These are phyloP conservation scores for Panagrolaimus sp. DNA, from an alignment of 1,140 invertebrate species.

Conservation along the genomic window DNA sequence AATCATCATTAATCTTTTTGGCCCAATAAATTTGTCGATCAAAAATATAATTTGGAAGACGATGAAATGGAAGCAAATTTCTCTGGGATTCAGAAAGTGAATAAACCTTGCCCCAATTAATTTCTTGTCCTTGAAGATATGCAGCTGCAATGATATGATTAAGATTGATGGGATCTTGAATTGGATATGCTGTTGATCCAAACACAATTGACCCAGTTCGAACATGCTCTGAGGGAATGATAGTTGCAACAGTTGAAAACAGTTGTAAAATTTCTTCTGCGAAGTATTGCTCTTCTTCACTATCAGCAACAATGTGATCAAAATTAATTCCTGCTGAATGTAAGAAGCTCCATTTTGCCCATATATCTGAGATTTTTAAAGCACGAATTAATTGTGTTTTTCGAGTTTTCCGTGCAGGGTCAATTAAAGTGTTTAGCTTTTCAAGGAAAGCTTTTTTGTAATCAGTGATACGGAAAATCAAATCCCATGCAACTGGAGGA, in stretches of 20 bases:
- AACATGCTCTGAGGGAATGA: too few relatives aligned
- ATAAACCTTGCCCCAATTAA: slow-evolving; percentile 18
- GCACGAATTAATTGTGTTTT: too few relatives aligned
- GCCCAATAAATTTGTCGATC: slow-evolving; percentile 20
- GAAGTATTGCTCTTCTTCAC: not conserved
- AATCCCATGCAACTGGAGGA: not conserved
- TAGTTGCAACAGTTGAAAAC: not conserved
- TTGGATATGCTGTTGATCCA: not conserved
- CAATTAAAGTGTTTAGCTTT: not conserved
- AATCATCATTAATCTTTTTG: not conserved
- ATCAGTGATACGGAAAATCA: not conserved
- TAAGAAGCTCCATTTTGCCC: not conserved
- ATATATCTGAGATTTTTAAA: not conserved
- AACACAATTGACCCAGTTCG: not conserved
- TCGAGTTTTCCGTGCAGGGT: too few relatives aligned
- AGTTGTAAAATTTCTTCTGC: not conserved
- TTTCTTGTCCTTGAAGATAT: not conserved
- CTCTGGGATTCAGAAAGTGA: not conserved
- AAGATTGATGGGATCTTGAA: not conserved
- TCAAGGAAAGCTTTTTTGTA: not conserved
- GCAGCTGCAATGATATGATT: not conserved
- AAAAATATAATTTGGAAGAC: slow-evolving; percentile 21
- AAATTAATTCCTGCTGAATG: not conserved
- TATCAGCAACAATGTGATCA: not conserved
- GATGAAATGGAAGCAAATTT: slow-evolving; percentile 10